These are phyloP conservation scores for Rana temporaria DNA, from an alignment of 2,113 vertebrate species.

Conservation along the genomic window DNA sequence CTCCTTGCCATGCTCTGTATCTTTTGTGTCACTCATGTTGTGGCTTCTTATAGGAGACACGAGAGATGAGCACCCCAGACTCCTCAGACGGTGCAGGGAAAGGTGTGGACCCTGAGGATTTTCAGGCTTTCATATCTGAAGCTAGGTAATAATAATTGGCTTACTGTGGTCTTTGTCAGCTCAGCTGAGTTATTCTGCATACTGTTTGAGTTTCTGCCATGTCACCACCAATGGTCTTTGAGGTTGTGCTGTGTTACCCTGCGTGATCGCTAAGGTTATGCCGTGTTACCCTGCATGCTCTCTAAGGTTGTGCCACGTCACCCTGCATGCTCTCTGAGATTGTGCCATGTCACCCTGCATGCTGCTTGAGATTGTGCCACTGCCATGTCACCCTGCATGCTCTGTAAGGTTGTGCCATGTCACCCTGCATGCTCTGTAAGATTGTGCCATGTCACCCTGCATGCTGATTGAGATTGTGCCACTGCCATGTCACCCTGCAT, in stretches of 20 bases:
- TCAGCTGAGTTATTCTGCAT: too few relatives aligned
- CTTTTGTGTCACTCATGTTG: too few relatives aligned
- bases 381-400: slow-evolving; percentile 41
- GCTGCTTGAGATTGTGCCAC: slow-evolving; percentile 42
- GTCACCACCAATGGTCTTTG: not conserved
- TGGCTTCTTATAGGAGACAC: slow-evolving; percentile 81
- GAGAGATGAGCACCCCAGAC: slow-evolving; percentile 76
- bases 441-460: slow-evolving; percentile 41
- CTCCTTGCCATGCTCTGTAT: too few relatives aligned
- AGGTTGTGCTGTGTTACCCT: not conserved
- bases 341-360: slow-evolving; percentile 2
- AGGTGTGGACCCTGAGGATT: slow-evolving; percentile 81
- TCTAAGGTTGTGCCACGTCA: not conserved
- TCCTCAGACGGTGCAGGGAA: slow-evolving; percentile 72
- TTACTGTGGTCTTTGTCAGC: not conserved
- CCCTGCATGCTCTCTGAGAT: not conserved
- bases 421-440: not conserved
- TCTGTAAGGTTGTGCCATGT: slow-evolving; percentile 52
- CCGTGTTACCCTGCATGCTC: not conserved
- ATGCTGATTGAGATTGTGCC: slow-evolving; percentile 30
- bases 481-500: slow-evolving; percentile 51
- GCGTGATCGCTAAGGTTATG: not conserved
- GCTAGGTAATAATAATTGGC: slow-evolving; percentile 81
- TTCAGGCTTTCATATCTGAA: slow-evolving; percentile 84
- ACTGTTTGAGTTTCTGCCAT: too few relatives aligned